Evolutionary conservation across 2,113 vertebrate species (phyloP), one percentile per base, ranked within the genome.

Genomic region (Vulpes lagopus): DNA sequence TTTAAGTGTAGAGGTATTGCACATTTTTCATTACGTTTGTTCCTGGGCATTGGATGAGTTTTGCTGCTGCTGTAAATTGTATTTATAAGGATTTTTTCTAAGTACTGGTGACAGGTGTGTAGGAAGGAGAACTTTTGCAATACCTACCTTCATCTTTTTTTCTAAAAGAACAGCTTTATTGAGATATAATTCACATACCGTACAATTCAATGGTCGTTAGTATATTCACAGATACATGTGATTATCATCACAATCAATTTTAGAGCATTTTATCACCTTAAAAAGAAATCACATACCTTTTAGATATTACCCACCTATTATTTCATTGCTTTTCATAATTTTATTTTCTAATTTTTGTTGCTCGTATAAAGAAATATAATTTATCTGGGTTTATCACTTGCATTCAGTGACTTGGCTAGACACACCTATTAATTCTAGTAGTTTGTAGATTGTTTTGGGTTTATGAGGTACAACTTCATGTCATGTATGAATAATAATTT

Each of bases 291-390:
- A 38, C 49, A 81, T 55, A 5, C 57, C 14, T 17, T 71, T 89
- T 83, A 69, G 17, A 14, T 89, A 71, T 38, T 64, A 89, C 22
- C 7, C 10, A 53, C 25, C 8, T 43, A 76, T 62, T 73, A 27
- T 59, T 51, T 25, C 74, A 69, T 30, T 69, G 19, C 11, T 16
- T 76, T 93, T 60, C 35, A 81, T 73, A 57, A 62, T 78, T 62
- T 80, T 49, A 38, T 82, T 76, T 85, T 80, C 19, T 87, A 16
- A 20, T 49, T 96, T 83, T 78, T 91, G 30, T 91, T 95, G 43
- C 62, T 93, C 49, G 35, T 71, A 86, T 85, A 73, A 65, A 80
- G 53, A 93, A 82, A 62, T 78, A 19, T 22, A 81, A 51, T 23
- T 49, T 84, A 89, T 64, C 35, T 93, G 86, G 78, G 55, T 51